Evolutionary conservation across 2,888 invertebrate species (phyloP).

Genomic region (Lysandra bellargus): DNA sequence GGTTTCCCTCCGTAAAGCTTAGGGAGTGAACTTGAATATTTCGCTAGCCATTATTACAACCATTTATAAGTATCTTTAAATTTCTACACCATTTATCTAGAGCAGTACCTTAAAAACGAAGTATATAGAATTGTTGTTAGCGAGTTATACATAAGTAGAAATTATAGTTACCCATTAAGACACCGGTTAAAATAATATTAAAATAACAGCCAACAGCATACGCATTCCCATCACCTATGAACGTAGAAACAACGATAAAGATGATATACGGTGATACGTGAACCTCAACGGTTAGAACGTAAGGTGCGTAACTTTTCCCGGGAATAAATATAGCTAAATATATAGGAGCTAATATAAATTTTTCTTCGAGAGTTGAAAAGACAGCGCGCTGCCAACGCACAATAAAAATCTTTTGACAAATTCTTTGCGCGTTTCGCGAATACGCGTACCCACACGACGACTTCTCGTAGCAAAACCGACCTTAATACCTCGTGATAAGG

Average conservation of each 20-base stretch:
- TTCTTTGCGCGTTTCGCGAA: conserved; percentile 5
- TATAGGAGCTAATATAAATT: not conserved
- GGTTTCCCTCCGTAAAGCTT: too few relatives aligned
- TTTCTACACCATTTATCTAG: too few relatives aligned
- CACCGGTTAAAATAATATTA: too few relatives aligned
- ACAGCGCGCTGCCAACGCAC: not conserved
- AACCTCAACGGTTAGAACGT: not conserved
- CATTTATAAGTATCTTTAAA: too few relatives aligned
- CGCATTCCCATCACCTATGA: not conserved
- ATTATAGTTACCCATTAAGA: too few relatives aligned
- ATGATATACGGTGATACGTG: not conserved
- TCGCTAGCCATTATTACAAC: too few relatives aligned
- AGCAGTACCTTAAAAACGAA: too few relatives aligned
- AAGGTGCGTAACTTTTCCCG: not conserved
- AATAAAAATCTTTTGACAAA: conserved; percentile 21
- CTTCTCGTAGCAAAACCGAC: not conserved
- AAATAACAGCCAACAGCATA: too few relatives aligned
- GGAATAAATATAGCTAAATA: not conserved
- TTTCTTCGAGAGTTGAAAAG: conserved; percentile 7
- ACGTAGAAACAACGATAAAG: not conserved
- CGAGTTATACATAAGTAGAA: too few relatives aligned
- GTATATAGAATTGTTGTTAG: too few relatives aligned
- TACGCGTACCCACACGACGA: not conserved
- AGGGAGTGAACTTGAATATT: too few relatives aligned
- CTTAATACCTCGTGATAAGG: not conserved